These are phyloP conservation scores for Prorops nasuta DNA, from an alignment of 1,140 invertebrate genomes.

Conservation along the genomic window DNA sequence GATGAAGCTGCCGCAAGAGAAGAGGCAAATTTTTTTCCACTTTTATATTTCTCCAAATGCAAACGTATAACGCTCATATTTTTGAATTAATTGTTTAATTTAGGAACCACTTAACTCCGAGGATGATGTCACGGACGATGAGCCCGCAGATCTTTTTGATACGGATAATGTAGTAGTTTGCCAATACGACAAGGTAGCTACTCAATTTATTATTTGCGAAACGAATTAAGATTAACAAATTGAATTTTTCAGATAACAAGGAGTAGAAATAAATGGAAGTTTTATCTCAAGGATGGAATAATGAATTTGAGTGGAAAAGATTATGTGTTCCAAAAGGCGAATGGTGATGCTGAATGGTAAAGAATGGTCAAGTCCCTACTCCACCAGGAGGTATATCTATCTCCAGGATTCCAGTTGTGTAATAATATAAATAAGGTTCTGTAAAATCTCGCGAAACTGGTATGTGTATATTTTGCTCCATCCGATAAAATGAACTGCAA, in stretches of 20 bases:
- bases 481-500: neutral
- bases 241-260: constrained; percentile 79
- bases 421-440: no score
- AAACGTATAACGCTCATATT: no score
- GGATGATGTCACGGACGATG: constrained; percentile 96
- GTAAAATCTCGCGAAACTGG: constrained; percentile 7
- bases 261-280: constrained; percentile 98
- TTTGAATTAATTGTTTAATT: constrained; percentile 15
- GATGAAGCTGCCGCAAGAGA: constrained; percentile 58
- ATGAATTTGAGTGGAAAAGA: constrained; percentile 99
- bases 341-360: constrained; percentile 98
- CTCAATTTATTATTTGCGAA: constrained; percentile 19
- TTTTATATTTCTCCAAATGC: constrained; percentile 1
- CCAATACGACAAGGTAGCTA: constrained; percentile 96
- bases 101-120: constrained; percentile 93
- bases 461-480: constrained; percentile 5
- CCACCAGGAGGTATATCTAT: constrained; percentile 11
- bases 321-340: constrained; percentile 98
- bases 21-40: constrained; percentile 49
- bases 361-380: constrained; percentile 14
- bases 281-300: constrained; percentile 98
- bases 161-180: constrained; percentile 99
- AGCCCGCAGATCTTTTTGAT: constrained; percentile 92
- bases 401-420: constrained; percentile 1
- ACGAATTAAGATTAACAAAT: constrained; percentile 1